Evolutionary conservation across 2,113 vertebrate genomes (phyloP).

Genomic region (Forbesichthys agassizii): DNA sequence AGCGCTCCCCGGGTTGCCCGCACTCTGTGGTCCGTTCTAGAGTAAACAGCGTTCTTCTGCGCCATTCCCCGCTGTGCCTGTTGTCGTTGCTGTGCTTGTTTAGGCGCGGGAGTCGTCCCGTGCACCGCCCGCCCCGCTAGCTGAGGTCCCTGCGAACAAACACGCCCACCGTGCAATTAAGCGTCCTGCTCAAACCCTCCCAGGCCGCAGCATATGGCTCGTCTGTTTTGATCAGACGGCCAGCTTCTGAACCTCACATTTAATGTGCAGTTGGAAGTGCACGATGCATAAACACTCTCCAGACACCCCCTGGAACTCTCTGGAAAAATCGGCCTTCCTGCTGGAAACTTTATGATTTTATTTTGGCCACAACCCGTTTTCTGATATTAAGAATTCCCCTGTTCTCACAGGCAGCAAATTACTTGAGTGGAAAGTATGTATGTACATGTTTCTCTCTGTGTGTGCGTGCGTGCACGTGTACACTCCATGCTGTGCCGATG

Average conservation of each 20-base stretch:
- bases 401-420: background rate
- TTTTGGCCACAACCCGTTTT: constrained; percentile 6
- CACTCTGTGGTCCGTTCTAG: background rate
- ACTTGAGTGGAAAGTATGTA: background rate
- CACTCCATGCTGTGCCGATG: background rate
- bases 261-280: constrained; percentile 40
- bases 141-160: background rate
- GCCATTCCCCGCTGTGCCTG: too few species aligned
- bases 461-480: background rate
- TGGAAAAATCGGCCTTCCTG: constrained; percentile 22
- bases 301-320: constrained; percentile 26
- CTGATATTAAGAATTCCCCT: constrained; percentile 21
- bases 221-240: constrained; percentile 46
- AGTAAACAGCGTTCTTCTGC: background rate
- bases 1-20: background rate
- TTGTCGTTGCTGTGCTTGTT: too few species aligned
- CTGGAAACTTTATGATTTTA: constrained; percentile 34
- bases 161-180: background rate
- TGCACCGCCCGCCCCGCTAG: too few species aligned
- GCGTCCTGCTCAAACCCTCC: constrained; percentile 15
- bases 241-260: constrained; percentile 39
- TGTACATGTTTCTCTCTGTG: background rate
- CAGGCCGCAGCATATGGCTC: constrained; percentile 46
- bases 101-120: too few species aligned
- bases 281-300: constrained; percentile 45